Percentiles rank a stretch among this genome's conserved stretches.
phyloP scores from a whole-genome alignment of 2,888 invertebrate species.

The Halocaridina rubra region DNA sequence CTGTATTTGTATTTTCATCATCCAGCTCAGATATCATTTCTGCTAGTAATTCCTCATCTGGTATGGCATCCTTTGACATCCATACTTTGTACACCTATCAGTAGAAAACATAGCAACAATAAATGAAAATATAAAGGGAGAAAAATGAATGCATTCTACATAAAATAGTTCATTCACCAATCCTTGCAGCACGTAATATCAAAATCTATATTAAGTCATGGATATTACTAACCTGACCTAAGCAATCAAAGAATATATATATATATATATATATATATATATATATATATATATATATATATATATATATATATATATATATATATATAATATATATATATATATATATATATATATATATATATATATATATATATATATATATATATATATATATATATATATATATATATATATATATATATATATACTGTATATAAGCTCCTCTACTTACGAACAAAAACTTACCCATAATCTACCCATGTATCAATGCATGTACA shows the following conservation, averaged over 20 bases:
- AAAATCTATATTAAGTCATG: no score
- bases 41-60: slow-evolving; percentile 16
- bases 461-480: neutral
- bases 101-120: no score
- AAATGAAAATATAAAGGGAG: no score
- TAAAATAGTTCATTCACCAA: no score
- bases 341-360: neutral
- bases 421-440: slow-evolving; percentile 5
- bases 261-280: no score
- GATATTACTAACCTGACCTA: no score
- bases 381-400: slow-evolving; percentile 4
- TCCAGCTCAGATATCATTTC: slow-evolving; percentile 47
- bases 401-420: slow-evolving; percentile 22
- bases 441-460: neutral
- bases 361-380: slow-evolving; percentile 1
- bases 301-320: no score
- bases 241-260: no score
- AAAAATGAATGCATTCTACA: no score
- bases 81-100: slow-evolving; percentile 69
- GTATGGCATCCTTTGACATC: slow-evolving; percentile 64
- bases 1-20: slow-evolving; percentile 49
- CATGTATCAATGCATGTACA: neutral
- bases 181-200: no score
- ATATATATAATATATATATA: no score
- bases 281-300: no score